Evolutionary conservation across 2,797 vertebrate genomes (phyloP), one percentile per base, ranked within the genome.

Genomic region (Melanogrammus aeglefinus): DNA sequence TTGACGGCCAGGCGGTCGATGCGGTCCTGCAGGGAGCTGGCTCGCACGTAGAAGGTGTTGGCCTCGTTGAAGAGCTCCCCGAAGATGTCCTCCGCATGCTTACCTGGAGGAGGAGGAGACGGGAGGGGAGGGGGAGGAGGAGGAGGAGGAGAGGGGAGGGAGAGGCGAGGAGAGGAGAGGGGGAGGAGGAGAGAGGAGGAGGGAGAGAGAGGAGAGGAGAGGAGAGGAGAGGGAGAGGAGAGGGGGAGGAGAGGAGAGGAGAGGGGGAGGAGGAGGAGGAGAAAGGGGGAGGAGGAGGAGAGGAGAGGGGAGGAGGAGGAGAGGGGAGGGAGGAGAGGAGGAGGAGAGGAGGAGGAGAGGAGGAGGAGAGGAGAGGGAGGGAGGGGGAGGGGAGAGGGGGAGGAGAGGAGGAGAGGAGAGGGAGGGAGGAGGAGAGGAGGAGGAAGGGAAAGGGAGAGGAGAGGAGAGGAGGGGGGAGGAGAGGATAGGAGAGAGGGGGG

Each of bases 11-110:
- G 95, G 51, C 97, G 95, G 94, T 99, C 98, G 69, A 99, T 98
- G 77, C 95, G 95, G 92, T 99, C 98, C 95, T 99, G 98, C 83
- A 99, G 96, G 81, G 97, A 99, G 93, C 96, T 99, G 87, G 97
- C 96, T 81, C 98, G 96, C 94, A 98, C 92, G 91, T 98, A 98
- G 92, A 99, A 99, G 87, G 93, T 95, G 92, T 98, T 99, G 87
- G 98, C 98, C 90, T 99, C 98, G 8, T 96, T 97, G 87, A 99
- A 99, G 85, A 99, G 90, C 91, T 99, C 98, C 31, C 98, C 96
- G 85, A 99, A 99, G 92, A 99, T 97, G 91, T 99, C 98, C 94
- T 99, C 98, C 0, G 98, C 98, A 91, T 99, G 98, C 92, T 97
- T 99, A 93, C 98, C 98, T 99, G 76, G 18, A 72, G 85, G 21